Evolutionary conservation across 2,888 invertebrate genomes (phyloP).

Genomic region (Dryobotodes eremita): DNA sequence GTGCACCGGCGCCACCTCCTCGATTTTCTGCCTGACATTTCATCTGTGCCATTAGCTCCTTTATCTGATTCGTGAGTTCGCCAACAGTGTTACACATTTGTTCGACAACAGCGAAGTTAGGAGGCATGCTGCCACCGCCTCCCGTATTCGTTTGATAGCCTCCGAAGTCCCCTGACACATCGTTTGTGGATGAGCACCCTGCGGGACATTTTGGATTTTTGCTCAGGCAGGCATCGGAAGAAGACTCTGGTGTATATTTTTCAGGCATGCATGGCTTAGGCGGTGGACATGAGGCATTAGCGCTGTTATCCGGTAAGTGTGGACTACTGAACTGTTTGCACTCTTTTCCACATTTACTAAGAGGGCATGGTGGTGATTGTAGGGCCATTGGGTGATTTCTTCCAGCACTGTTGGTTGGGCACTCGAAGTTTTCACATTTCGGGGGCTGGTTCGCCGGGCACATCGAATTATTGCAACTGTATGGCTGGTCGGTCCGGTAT

Average conservation of each 20-base stretch:
- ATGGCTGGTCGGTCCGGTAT: conserved; percentile 74
- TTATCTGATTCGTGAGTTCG: conserved; percentile 71
- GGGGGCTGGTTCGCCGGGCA: conserved; percentile 81
- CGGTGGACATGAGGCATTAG: fast-evolving
- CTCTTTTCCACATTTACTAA: conserved; percentile 70
- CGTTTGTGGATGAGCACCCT: conserved; percentile 65
- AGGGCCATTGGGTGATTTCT: fast-evolving
- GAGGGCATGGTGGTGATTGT: conserved; percentile 56
- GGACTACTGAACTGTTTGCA: conserved; percentile 71
- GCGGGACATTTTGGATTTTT: conserved; percentile 27
- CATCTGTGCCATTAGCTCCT: conserved; percentile 73
- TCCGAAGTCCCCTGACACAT: conserved; percentile 69
- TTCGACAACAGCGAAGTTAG: conserved; percentile 65
- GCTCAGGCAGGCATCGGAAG: conserved; percentile 44
- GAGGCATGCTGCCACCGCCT: not conserved
- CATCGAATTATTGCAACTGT: conserved; percentile 75
- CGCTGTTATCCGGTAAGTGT: not conserved
- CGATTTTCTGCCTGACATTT: conserved; percentile 49
- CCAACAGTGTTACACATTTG: conserved; percentile 78
- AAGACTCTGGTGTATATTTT: not conserved
- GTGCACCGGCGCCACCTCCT: not conserved
- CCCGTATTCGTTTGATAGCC: not conserved
- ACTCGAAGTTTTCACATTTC: conserved; percentile 69
- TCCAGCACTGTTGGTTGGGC: conserved; percentile 66
- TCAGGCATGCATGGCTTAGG: conserved; percentile 24